These are phyloP conservation scores for Cervus canadensis DNA, from an alignment of 2,113 vertebrate species.

Conservation along the genomic window DNA sequence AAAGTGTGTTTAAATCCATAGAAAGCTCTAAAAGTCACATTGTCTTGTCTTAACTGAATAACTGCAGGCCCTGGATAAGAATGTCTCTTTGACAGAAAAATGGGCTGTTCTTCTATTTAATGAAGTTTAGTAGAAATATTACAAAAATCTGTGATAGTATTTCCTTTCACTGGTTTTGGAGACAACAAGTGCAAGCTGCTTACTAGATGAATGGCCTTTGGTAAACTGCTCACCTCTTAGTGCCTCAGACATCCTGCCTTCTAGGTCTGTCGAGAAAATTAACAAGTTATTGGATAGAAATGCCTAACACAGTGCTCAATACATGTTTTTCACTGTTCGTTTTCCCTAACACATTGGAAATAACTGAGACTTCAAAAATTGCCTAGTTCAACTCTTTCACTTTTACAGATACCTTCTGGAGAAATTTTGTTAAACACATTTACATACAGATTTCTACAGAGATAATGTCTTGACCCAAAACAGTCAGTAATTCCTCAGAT, in stretches of 20 bases:
- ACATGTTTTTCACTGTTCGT: not conserved
- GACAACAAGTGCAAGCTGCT: not conserved
- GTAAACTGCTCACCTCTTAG: not conserved
- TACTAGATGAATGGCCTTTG: not conserved
- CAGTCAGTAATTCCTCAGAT: not conserved
- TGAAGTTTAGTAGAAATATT: not conserved
- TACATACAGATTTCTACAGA: not conserved
- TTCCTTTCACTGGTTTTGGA: not conserved
- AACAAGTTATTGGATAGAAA: not conserved
- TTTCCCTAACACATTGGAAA: not conserved
- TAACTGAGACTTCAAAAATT: not conserved
- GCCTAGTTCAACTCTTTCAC: not conserved
- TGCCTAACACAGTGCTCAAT: not conserved
- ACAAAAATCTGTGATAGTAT: not conserved
- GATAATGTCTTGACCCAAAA: not conserved
- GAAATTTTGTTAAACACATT: not conserved
- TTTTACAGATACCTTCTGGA: not conserved
- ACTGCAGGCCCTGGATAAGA: not conserved
- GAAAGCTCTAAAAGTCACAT: not conserved
- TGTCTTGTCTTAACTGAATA: not conserved
- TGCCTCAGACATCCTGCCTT: not conserved
- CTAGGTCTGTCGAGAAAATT: not conserved
- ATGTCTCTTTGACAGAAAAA: not conserved
- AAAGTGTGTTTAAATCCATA: not conserved
- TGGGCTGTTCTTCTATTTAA: not conserved